These are phyloP conservation scores for Rhea pennata DNA, from an alignment of 2,113 vertebrate species.

Conservation along the genomic window DNA sequence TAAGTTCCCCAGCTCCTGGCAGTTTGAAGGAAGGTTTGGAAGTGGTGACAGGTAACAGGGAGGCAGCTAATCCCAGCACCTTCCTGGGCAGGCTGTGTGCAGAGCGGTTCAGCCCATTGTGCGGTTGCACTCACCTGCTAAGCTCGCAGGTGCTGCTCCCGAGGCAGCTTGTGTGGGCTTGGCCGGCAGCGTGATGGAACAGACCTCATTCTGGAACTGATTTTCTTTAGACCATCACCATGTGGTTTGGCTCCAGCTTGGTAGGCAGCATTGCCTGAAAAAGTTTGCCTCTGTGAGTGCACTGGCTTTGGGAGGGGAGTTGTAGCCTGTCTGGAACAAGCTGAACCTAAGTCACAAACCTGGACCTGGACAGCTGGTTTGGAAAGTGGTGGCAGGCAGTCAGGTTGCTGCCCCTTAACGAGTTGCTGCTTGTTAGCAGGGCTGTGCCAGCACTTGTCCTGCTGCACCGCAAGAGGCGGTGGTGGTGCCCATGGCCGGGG, in stretches of 20 bases:
- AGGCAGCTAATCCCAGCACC: neutral
- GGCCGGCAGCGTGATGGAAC: neutral
- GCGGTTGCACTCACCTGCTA: accelerated
- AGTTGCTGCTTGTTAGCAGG: accelerated
- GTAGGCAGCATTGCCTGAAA: neutral
- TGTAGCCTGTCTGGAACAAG: neutral
- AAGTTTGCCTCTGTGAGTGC: accelerated
- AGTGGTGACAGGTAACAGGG: neutral
- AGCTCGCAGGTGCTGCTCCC: accelerated
- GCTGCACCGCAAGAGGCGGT: accelerated
- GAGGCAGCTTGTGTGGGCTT: too few relatives aligned
- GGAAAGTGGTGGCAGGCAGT: neutral
- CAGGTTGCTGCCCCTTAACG: neutral
- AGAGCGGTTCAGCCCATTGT: neutral
- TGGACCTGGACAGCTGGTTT: neutral
- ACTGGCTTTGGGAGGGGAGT: neutral
- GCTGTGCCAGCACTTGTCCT: neutral
- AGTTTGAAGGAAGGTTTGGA: neutral
- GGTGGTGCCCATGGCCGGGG: accelerated
- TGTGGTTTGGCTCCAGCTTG: accelerated
- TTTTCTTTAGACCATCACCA: neutral
- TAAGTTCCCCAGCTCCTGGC: neutral
- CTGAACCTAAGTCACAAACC: accelerated
- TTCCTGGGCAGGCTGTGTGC: accelerated
- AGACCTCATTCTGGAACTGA: accelerated